These are phyloP conservation scores for Diarsia mendica DNA, from an alignment of 2,888 invertebrate genomes.

Conservation along the genomic window DNA sequence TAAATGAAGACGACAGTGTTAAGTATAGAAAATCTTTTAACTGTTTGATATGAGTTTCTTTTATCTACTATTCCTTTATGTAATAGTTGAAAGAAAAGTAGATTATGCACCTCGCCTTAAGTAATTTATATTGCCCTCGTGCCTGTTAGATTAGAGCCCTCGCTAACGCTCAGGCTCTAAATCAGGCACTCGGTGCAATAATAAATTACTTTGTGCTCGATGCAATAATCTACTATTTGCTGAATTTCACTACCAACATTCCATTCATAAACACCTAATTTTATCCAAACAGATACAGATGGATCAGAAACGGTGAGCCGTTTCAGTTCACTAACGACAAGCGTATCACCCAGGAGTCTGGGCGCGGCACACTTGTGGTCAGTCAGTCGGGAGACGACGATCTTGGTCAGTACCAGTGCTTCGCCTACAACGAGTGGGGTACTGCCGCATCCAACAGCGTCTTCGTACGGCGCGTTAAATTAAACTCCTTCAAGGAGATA, in stretches of 20 bases:
- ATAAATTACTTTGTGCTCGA: too few species aligned
- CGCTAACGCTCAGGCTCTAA: too few species aligned
- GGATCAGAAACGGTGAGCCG: slow-evolving; percentile 98
- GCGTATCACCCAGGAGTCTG: slow-evolving; percentile 97
- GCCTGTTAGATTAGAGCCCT: too few species aligned
- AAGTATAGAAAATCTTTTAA: too few species aligned
- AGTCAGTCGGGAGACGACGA: slow-evolving; percentile 97
- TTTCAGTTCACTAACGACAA: slow-evolving; percentile 99
- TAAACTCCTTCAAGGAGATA: slow-evolving; percentile 93
- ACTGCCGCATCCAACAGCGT: slow-evolving; percentile 98
- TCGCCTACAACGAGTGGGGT: slow-evolving; percentile 98
- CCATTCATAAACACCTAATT: slow-evolving; percentile 38
- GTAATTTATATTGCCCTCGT: too few species aligned
- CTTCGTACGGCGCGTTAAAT: slow-evolving; percentile 91
- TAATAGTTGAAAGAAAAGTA: too few species aligned
- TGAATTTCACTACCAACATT: neutral
- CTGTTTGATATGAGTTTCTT: too few species aligned
- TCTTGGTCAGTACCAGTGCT: slow-evolving; percentile 98
- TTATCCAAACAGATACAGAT: slow-evolving; percentile 92
- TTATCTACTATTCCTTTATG: too few species aligned
- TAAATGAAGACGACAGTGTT: too few species aligned
- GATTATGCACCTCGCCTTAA: too few species aligned
- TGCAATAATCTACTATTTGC: too few species aligned
- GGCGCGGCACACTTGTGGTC: slow-evolving; percentile 97
- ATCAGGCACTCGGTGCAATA: too few species aligned